These are phyloP conservation scores for Chiloscyllium plagiosum DNA, from an alignment of 2,113 vertebrate genomes.

Conservation along the genomic window DNA sequence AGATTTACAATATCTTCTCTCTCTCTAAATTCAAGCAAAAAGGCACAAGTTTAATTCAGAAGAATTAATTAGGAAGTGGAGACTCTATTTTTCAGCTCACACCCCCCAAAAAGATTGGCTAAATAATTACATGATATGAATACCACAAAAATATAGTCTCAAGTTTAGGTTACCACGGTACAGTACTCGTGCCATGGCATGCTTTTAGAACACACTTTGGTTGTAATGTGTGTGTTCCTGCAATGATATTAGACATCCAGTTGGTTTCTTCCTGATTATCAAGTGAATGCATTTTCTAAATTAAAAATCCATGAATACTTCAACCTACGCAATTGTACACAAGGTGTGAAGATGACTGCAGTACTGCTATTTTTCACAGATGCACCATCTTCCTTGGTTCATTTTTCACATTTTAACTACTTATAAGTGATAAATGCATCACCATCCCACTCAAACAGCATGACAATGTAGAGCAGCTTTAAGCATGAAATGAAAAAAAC, in stretches of 20 bases:
- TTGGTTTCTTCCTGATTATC: neutral
- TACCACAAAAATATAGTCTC: neutral
- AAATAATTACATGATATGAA: neutral
- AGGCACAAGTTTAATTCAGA: neutral
- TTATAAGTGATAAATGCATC: conserved; percentile 22
- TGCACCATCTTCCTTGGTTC: conserved; percentile 2
- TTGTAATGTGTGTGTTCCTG: neutral
- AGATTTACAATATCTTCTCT: neutral
- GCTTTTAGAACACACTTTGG: neutral
- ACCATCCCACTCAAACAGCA: conserved; percentile 35
- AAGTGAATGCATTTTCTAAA: conserved; percentile 2
- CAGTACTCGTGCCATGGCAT: neutral
- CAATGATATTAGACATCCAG: neutral
- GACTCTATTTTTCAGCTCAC: neutral
- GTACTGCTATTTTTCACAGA: conserved; percentile 32
- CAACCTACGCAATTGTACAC: neutral
- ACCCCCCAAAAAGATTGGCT: neutral
- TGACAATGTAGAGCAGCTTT: neutral
- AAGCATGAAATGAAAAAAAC: neutral
- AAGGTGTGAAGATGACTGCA: neutral
- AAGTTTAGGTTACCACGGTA: neutral
- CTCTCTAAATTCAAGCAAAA: neutral
- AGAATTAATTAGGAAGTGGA: neutral
- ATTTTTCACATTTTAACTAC: neutral
- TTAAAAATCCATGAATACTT: conserved; percentile 21